Evolutionary conservation across 2,113 vertebrate species (phyloP), one percentile per base, ranked within the genome.

Genomic region (Megaleporinus macrocephalus): DNA sequence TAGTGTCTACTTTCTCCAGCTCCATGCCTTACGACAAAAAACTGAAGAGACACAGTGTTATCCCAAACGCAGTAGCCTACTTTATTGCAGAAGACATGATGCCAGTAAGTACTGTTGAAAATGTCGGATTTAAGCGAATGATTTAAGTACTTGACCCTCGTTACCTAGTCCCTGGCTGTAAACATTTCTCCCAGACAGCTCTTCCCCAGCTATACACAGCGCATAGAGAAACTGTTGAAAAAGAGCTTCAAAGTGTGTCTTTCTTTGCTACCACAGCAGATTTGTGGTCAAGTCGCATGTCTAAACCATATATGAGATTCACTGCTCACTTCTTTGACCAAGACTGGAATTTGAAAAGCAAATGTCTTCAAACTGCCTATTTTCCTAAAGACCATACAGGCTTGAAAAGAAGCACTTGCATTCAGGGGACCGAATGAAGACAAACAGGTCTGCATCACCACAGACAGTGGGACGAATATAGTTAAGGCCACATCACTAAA

Each of bases 251-350:
- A 44, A 44, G 20, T 10, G n/a, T n/a, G n/a, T n/a, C 15, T 15
- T 27, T 36, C 53, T 72, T 72, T 24, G 68, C 78, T 26, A 61
- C 27, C 18, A 80, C 72, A 26, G 44, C 47, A 12, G 33, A 83
- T 24, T 12, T 69, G 49, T 82, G 61, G 73, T 76, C 73, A 41
- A 82, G 73, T 49, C 22, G n/a, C 18, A 77, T 73, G 51, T 65
- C 66, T 0, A 57, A 85, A 9, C 78, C 79, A n/a, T 85, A 85
- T 20, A 49, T 73, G 16, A 85, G 73, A 16, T 66, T 73, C n/a
- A 81, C 55, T 53, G 44, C 71, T 0, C 73, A 57, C 49, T 80
- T 71, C 51, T 76, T 76, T 57, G 44, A 70, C n/a, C 15, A 81
- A 33, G 65, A 62, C 36, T 81, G 73, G 73, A 65, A 76, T 6